Evolutionary conservation across 2,888 invertebrate genomes (phyloP).

Genomic region (Xestia xanthographa): DNA sequence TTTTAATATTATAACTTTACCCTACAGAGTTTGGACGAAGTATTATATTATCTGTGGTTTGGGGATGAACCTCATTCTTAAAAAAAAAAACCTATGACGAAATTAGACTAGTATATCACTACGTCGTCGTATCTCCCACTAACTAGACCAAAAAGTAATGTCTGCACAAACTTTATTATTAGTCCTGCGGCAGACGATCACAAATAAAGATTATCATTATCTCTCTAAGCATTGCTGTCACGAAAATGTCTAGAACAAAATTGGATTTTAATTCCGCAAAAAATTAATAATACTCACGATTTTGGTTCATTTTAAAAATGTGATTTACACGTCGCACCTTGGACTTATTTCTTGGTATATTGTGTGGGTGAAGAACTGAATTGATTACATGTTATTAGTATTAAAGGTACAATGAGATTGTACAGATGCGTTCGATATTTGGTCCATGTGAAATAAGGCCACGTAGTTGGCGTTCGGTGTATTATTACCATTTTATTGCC

Average conservation of each 20-base stretch:
- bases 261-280: slow-evolving; percentile 74
- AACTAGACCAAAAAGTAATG: slow-evolving; percentile 31
- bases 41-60: too few species aligned
- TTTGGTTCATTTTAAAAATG: slow-evolving; percentile 30
- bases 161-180: slow-evolving; percentile 22
- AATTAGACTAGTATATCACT: slow-evolving; percentile 21
- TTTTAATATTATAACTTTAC: neutral
- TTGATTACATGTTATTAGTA: slow-evolving; percentile 73
- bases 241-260: slow-evolving; percentile 63
- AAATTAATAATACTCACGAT: slow-evolving; percentile 56
- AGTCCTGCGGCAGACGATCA: slow-evolving; percentile 45
- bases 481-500: slow-evolving; percentile 77
- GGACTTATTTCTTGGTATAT: slow-evolving; percentile 62
- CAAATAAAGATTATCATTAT: slow-evolving; percentile 56
- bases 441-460: slow-evolving; percentile 76
- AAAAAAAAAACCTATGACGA: neutral
- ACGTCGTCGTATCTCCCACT: slow-evolving; percentile 30
- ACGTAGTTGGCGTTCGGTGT: slow-evolving; percentile 72
- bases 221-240: slow-evolving; percentile 41
- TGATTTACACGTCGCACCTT: slow-evolving; percentile 51
- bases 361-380: slow-evolving; percentile 64
- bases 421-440: slow-evolving; percentile 69
- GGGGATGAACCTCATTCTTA: neutral
- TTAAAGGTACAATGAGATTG: slow-evolving; percentile 52
- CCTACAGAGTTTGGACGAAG: neutral